Evolutionary conservation across 2,888 invertebrate species (phyloP), one percentile per base, ranked within the genome.

Genomic region (Chaetoderma sp.): DNA sequence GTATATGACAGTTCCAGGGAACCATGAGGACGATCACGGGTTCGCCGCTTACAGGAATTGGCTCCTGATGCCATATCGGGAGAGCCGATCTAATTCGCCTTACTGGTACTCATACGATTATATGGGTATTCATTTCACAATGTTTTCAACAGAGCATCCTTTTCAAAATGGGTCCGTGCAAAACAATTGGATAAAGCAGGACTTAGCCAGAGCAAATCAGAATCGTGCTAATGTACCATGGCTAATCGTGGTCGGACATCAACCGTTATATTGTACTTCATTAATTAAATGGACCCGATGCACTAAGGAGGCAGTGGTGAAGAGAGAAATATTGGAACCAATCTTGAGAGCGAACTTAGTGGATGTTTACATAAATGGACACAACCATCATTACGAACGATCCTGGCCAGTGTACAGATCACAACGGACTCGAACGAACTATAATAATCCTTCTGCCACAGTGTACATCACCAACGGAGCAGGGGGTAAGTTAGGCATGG

Each of bases 31-130:
- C 0, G 65, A 72, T 44, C 70, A 65, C 30, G 36, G 64, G 10
- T 74, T 70, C 47, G 59, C 68, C 5, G 71, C 67, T 4, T 74
- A 74, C 47, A 42, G 67, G 21, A 72, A 70, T 60, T 71, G 73
- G 68, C 49, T 65, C 6, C 49, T 49, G 10, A 72, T 74, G 72
- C 73, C 73, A 0, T 54, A 44, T 10, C 45, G 18, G 0, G 63
- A 64, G 33, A 72, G 72, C 32, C 28, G 32, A 2, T 68, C 70
- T 2, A 32, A 16, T 21, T 71, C 71, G 0, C 60, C 65, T 4
- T 70, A 72, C 30, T 74, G 72, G 72, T 74, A 67, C 39, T 71
- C 71, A 47, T 72, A 70, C 28, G 70, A 74, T 57, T 68, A 64
- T 55, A 59, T 71, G 60, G 70, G 68, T 1, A 62, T 71, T 42